phyloP scores from a whole-genome alignment of 2,888 invertebrate genomes.

The Phyto melanocephala region DNA sequence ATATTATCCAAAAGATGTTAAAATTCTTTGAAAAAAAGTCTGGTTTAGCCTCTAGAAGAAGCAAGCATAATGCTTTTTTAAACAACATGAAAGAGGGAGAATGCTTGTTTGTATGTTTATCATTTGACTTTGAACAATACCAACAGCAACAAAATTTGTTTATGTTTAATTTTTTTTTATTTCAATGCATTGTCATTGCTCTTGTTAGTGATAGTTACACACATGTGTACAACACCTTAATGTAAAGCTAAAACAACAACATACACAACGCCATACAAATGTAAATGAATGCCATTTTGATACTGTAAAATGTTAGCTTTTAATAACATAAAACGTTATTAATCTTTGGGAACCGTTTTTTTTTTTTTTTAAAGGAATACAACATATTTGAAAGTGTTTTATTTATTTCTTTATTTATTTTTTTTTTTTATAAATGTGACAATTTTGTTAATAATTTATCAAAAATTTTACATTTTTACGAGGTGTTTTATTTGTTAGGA shows the following conservation, averaged over 20 bases:
- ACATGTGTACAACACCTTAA: conserved; percentile 25
- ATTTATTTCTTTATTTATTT: no score
- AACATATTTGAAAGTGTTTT: conserved; percentile 6
- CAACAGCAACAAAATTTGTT: conserved; percentile 31
- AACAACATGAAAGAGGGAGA: not conserved
- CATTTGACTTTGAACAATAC: conserved; percentile 52
- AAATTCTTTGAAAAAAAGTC: not conserved
- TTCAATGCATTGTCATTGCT: not conserved
- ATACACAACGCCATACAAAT: not conserved
- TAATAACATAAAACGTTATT: not conserved
- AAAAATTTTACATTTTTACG: conserved; percentile 8
- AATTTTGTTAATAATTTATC: conserved; percentile 51
- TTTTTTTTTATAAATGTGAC: conserved; percentile 10
- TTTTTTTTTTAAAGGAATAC: no score
- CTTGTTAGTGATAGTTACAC: not conserved
- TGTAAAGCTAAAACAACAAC: conserved; percentile 12
- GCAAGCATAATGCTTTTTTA: no score
- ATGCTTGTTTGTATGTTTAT: not conserved
- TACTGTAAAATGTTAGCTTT: conserved; percentile 14
- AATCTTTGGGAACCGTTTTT: not conserved
- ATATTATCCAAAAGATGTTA: not conserved
- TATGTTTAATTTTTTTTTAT: conserved; percentile 29
- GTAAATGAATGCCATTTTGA: conserved; percentile 31
- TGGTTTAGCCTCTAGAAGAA: no score
- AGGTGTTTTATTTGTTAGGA: conserved; percentile 50